Conservation (phyloP, 2,113 vertebrate species). For the Oostethus manadensis region DNA sequence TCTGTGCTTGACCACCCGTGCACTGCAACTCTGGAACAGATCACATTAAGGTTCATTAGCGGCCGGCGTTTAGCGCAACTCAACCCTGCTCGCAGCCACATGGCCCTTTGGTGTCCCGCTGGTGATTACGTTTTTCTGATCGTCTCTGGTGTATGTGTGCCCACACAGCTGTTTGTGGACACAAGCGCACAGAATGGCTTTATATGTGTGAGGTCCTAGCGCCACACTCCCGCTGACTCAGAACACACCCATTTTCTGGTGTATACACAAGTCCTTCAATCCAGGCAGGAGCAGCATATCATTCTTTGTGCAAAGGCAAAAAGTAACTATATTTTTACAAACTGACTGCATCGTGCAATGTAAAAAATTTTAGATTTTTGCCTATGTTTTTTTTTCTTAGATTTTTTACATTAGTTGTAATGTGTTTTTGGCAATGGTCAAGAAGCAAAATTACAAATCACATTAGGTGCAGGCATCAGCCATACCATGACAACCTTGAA, state of each 20-base stretch:
- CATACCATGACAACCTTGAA: conserved; percentile 11
- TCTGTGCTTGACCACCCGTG: conserved; percentile 41
- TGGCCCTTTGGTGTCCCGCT: conserved; percentile 26
- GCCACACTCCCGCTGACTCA: conserved; percentile 10
- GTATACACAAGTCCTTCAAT: conserved; percentile 32
- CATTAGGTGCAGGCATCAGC: conserved; percentile 14
- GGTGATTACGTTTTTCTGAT: conserved; percentile 55
- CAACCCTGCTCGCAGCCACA: conserved; percentile 32
- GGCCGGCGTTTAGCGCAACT: conserved; percentile 20
- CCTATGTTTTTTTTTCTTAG: no score
- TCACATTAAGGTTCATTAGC: conserved; percentile 49
- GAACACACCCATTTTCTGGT: conserved; percentile 18
- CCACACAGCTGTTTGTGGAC: conserved; percentile 44
- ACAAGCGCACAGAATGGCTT: conserved; percentile 23
- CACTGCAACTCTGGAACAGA: conserved; percentile 46
- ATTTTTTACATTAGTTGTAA: neutral
- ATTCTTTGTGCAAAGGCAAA: conserved; percentile 17
- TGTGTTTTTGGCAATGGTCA: conserved; percentile 14
- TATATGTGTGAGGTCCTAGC: conserved; percentile 46
- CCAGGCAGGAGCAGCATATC: conserved; percentile 22
- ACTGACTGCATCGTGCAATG: conserved; percentile 28
- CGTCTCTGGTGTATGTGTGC: conserved; percentile 47
- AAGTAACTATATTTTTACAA: conserved; percentile 37
- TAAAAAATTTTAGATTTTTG: no score
- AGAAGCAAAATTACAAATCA: conserved; percentile 12